Conservation (phyloP, 2,797 vertebrate species). For the Carapus acus region DNA sequence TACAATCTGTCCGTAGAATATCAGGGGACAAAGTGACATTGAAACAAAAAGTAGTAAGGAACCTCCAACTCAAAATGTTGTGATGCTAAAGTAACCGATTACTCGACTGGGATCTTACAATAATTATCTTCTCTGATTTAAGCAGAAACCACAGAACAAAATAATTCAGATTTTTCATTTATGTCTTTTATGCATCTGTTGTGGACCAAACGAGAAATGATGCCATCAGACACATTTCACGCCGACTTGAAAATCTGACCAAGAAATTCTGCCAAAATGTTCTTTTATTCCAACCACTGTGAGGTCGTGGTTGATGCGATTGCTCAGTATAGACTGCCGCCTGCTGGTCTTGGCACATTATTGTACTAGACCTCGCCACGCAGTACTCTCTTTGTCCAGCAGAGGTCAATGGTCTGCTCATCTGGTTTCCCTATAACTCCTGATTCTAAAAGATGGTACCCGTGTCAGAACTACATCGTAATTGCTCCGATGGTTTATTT, state of each 20-base stretch:
- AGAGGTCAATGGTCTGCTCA: slow-evolving; percentile 1
- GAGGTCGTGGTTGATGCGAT: neutral
- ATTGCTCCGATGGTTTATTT: too few species aligned
- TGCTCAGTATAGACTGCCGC: slow-evolving; percentile 26
- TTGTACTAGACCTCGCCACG: slow-evolving; percentile 8
- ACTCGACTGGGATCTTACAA: too few species aligned
- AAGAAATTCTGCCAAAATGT: neutral
- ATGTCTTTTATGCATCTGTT: slow-evolving; percentile 5
- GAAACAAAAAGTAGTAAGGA: too few species aligned
- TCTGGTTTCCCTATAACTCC: too few species aligned
- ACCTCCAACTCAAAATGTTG: slow-evolving; percentile 2
- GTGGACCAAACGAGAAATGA: neutral
- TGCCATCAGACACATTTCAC: too few species aligned
- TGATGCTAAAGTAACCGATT: neutral
- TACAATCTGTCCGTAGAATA: too few species aligned
- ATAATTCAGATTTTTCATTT: neutral
- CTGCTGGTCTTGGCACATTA: slow-evolving; percentile 41
- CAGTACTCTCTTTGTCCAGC: neutral
- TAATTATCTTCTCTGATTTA: neutral
- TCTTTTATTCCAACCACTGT: neutral
- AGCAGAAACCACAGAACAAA: neutral
- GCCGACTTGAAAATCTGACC: too few species aligned
- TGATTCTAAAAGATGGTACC: too few species aligned
- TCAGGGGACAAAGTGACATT: slow-evolving; percentile 16
- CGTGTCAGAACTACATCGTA: too few species aligned